Evolutionary conservation across 2,113 vertebrate genomes (phyloP).

Genomic region (Synodontis membranacea): DNA sequence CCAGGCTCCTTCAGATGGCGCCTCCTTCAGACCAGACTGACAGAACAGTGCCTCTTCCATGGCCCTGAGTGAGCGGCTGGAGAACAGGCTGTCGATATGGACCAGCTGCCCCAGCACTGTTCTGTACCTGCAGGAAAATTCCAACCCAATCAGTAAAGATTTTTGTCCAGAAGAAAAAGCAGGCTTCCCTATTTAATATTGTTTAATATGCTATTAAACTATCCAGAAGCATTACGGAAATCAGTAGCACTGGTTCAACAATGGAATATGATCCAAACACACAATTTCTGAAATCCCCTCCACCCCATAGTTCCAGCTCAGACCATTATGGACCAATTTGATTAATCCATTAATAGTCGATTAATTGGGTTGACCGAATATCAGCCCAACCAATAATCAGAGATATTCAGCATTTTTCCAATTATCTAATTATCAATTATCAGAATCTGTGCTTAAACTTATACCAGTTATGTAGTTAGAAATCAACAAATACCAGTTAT

Average conservation of each 20-base stretch:
- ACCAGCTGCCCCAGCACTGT: constrained; percentile 71
- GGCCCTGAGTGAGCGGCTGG: constrained; percentile 69
- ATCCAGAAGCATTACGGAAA: constrained; percentile 52
- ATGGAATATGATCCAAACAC: neutral
- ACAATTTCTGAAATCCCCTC: neutral
- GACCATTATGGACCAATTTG: too few species aligned
- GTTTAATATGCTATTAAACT: constrained; percentile 47
- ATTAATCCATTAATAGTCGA: too few species aligned
- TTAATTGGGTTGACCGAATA: too few species aligned
- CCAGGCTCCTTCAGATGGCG: constrained; percentile 60
- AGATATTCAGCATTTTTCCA: too few species aligned
- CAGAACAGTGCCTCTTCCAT: constrained; percentile 78
- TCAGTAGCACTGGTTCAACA: constrained; percentile 56
- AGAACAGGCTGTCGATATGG: constrained; percentile 70
- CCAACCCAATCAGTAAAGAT: constrained; percentile 40
- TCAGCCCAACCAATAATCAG: too few species aligned
- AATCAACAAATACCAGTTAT: too few species aligned
- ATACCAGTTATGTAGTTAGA: too few species aligned
- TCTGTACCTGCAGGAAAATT: constrained; percentile 67
- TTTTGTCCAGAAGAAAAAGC: constrained; percentile 40
- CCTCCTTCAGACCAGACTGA: constrained; percentile 57
- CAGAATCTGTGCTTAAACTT: too few species aligned
- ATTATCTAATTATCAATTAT: too few species aligned
- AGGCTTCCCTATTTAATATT: constrained; percentile 51
- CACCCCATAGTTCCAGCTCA: neutral